Conservation (phyloP, 2,113 vertebrate species). For the cattle (Bos taurus) region DNA sequence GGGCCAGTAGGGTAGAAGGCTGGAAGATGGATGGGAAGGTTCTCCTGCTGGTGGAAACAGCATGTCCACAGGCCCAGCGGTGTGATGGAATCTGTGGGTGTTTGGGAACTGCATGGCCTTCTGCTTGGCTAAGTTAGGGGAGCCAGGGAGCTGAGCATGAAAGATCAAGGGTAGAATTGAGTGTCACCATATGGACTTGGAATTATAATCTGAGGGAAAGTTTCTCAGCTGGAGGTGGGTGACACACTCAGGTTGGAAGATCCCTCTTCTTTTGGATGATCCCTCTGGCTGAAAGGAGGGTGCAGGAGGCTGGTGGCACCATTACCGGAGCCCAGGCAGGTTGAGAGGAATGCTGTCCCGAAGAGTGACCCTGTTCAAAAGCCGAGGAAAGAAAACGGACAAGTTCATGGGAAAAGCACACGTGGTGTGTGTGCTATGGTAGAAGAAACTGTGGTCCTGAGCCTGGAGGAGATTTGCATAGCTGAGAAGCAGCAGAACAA, state of each 20-base stretch:
- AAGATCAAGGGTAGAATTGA: background rate
- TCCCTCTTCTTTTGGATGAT: background rate
- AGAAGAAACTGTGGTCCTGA: background rate
- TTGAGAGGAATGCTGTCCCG: background rate
- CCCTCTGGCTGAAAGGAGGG: background rate
- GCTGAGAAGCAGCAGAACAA: background rate
- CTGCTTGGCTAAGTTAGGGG: background rate
- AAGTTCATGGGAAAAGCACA: background rate
- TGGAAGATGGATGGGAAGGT: background rate
- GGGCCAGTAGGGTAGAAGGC: background rate
- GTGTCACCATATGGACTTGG: background rate
- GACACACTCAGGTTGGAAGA: background rate
- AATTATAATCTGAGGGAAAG: background rate
- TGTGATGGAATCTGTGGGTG: background rate
- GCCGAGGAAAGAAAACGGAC: background rate
- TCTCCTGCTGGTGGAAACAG: background rate
- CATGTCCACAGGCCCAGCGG: accelerated
- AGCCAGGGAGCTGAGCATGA: background rate
- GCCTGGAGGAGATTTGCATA: background rate
- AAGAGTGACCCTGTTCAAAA: background rate
- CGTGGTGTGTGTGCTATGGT: accelerated
- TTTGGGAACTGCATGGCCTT: background rate
- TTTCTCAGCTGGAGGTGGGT: background rate
- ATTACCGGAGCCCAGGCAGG: background rate
- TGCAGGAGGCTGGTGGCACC: background rate